These are phyloP conservation scores for Podotricha telesiphe DNA, from an alignment of 2,888 invertebrate species.

Conservation along the genomic window DNA sequence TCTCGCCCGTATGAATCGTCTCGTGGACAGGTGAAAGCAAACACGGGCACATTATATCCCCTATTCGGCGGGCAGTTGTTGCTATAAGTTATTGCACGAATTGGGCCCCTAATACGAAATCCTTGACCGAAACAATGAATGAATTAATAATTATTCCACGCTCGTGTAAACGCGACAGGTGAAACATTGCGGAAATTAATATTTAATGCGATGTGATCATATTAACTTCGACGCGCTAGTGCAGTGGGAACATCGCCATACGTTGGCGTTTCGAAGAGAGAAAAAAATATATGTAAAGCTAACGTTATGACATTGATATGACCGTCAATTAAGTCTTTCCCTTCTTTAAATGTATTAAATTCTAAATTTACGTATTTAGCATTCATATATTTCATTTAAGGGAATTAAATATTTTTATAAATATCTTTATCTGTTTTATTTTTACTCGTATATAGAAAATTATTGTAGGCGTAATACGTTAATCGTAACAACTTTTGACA, in stretches of 20 bases:
- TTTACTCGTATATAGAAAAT: not conserved
- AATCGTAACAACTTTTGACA: too few relatives aligned
- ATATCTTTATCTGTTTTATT: not conserved
- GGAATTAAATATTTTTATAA: too few relatives aligned
- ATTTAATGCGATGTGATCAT: conserved; percentile 24
- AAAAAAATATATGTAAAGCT: not conserved
- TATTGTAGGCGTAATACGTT: not conserved
- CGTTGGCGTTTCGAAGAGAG: not conserved
- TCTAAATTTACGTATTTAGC: too few relatives aligned
- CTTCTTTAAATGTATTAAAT: too few relatives aligned
- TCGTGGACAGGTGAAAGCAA: conserved; percentile 15
- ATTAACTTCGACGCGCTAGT: conserved; percentile 3
- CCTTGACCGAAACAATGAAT: conserved; percentile 14
- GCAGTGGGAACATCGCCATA: not conserved
- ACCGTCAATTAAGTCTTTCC: too few relatives aligned
- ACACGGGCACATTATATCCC: not conserved
- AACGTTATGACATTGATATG: not conserved
- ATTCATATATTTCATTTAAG: too few relatives aligned
- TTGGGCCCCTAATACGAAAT: conserved; percentile 15
- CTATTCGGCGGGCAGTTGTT: conserved; percentile 7
- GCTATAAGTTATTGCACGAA: not conserved
- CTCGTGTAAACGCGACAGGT: conserved; percentile 21
- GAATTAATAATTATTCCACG: conserved; percentile 20
- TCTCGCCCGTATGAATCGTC: not conserved
- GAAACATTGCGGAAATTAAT: conserved; percentile 33